These are phyloP conservation scores for Drepanosiphum platanoidis DNA, from an alignment of 2,888 invertebrate species.

Conservation along the genomic window DNA sequence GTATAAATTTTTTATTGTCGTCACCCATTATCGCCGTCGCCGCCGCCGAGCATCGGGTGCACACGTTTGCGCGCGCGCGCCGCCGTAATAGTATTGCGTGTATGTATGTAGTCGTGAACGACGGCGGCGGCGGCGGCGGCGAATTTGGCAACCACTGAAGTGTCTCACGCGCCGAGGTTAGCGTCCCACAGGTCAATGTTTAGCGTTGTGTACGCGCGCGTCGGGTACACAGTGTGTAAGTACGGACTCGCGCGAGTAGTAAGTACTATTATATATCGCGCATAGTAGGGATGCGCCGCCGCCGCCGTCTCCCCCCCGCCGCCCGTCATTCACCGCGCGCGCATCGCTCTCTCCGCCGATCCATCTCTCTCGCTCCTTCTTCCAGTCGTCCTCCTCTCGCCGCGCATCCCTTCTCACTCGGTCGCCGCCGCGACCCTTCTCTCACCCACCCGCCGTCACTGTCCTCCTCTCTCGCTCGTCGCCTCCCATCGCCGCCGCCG, in stretches of 20 bases:
- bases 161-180: conserved; percentile 59
- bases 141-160: conserved; percentile 61
- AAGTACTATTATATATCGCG: background rate
- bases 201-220: conserved; percentile 27
- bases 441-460: conserved; percentile 68
- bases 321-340: conserved; percentile 7
- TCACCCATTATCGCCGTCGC: too few species aligned
- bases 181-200: conserved; percentile 62
- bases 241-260: background rate
- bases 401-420: conserved; percentile 66
- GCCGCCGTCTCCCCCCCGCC: conserved; percentile 7
- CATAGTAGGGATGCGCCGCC: conserved; percentile 47
- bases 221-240: background rate
- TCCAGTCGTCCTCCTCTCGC: conserved; percentile 42
- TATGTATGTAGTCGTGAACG: too few species aligned
- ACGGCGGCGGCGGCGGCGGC: too few species aligned
- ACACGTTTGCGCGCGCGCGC: background rate
- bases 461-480: conserved; percentile 64
- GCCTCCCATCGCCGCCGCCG: conserved; percentile 19
- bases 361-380: background rate
- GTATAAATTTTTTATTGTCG: too few species aligned
- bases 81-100: too few species aligned
- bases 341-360: background rate
- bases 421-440: conserved; percentile 70
- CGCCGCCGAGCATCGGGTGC: background rate